These are phyloP conservation scores for Cynocephalus volans DNA, from an alignment of 2,113 vertebrate genomes.

Conservation along the genomic window DNA sequence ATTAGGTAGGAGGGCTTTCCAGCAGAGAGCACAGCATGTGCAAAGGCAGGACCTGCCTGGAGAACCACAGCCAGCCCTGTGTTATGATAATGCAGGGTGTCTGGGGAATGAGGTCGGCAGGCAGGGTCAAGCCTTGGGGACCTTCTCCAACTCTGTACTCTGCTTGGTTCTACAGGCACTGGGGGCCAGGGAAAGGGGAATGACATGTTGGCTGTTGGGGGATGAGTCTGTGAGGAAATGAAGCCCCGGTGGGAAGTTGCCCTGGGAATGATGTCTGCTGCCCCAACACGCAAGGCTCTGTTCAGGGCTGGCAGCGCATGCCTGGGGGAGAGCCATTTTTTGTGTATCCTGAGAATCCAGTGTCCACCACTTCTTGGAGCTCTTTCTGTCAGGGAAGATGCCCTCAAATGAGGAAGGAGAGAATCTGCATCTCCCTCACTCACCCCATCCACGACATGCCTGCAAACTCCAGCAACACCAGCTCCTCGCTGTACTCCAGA, in stretches of 20 bases:
- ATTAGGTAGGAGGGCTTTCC: not conserved
- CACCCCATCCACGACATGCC: not conserved
- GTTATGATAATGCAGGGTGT: fast-evolving
- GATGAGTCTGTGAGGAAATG: not conserved
- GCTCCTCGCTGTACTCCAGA: not conserved
- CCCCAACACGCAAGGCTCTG: not conserved
- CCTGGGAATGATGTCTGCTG: not conserved
- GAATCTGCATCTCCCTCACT: not conserved
- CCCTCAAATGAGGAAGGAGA: not conserved
- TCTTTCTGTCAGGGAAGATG: not conserved
- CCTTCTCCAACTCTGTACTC: not conserved
- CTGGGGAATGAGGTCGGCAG: not conserved
- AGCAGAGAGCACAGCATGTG: not conserved
- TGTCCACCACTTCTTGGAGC: not conserved
- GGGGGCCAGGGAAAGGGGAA: not conserved
- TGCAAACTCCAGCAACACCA: not conserved
- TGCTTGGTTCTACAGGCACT: not conserved
- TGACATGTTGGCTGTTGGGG: not conserved
- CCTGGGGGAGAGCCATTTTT: not conserved
- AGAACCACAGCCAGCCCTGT: not conserved
- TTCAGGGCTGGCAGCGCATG: not conserved
- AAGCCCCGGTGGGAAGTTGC: not conserved
- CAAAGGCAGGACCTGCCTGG: not conserved
- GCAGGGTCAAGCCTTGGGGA: not conserved
- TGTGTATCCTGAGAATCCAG: not conserved